A percentile compares a stretch with the other conserved stretches of the same genome.
These are phyloP conservation scores for Antitype chi DNA, from an alignment of 2,888 invertebrate genomes.

Conservation along the genomic window DNA sequence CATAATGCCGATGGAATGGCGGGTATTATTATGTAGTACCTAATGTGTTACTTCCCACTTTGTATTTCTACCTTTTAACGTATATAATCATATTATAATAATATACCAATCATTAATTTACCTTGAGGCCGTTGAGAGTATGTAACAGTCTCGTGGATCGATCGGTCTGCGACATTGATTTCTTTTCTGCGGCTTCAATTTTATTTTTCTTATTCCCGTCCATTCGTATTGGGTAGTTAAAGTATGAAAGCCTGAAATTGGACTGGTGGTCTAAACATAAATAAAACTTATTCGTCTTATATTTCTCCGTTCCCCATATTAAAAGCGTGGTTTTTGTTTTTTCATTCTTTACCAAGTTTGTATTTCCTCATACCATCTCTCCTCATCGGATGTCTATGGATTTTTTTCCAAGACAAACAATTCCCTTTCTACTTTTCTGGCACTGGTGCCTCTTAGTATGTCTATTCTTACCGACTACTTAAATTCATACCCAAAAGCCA, in stretches of 20 bases:
- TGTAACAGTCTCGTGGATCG: not conserved
- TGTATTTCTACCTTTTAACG: not conserved
- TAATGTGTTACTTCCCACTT: conserved; percentile 13
- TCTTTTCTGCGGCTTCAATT: not conserved
- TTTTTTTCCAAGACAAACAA: not conserved
- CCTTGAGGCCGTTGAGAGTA: not conserved
- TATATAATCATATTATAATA: not conserved
- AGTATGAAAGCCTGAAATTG: not conserved
- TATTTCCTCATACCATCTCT: not conserved
- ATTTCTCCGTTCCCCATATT: not conserved
- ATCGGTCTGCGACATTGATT: not conserved
- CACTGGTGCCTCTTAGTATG: not conserved
- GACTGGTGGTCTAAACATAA: not conserved
- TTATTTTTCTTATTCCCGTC: not conserved
- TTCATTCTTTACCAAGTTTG: not conserved
- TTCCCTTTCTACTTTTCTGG: not conserved
- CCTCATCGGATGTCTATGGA: not conserved
- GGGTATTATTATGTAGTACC: not conserved
- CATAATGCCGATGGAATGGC: not conserved
- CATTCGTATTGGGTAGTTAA: not conserved
- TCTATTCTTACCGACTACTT: not conserved
- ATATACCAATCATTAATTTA: not conserved
- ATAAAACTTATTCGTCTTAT: not conserved
- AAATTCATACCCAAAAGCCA: not conserved
- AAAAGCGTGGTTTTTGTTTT: not conserved